These are phyloP conservation scores for Propithecus deckenii DNA, from an alignment of 2,797 vertebrate species.

Conservation along the genomic window DNA sequence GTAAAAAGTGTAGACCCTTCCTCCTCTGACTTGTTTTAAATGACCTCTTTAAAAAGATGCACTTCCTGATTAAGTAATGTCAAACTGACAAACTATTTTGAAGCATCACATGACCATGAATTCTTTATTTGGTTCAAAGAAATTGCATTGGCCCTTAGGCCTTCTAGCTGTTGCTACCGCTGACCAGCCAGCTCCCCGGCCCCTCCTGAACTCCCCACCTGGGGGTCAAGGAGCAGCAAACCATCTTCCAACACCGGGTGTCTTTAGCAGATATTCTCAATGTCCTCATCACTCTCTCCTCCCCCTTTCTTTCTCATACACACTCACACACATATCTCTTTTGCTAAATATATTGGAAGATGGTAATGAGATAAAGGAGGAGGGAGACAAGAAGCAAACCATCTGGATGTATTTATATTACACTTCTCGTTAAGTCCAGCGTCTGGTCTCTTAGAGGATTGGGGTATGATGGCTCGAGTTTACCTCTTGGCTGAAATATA, in stretches of 20 bases:
- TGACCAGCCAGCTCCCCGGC: not conserved
- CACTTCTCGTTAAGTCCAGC: not conserved
- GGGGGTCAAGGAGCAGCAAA: not conserved
- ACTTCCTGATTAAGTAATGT: not conserved
- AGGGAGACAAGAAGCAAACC: not conserved
- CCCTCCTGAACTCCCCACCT: not conserved
- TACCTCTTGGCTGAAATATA: not conserved
- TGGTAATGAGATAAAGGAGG: not conserved
- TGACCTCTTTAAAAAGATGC: constrained; percentile 35
- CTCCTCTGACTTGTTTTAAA: not conserved
- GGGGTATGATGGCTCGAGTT: not conserved
- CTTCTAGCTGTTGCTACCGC: not conserved
- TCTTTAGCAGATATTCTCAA: not conserved
- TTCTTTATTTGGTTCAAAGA: constrained; percentile 27
- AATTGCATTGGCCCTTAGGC: not conserved
- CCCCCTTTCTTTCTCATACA: not conserved
- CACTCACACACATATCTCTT: not conserved
- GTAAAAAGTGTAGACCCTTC: not conserved
- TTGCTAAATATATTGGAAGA: not conserved
- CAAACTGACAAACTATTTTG: constrained; percentile 27
- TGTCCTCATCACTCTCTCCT: not conserved
- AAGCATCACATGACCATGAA: not conserved
- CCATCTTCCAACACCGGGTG: not conserved
- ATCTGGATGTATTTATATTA: not conserved
- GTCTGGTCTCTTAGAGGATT: not conserved